Conservation (phyloP, 2,888 invertebrate genomes). For the Candidula unifasciata region DNA sequence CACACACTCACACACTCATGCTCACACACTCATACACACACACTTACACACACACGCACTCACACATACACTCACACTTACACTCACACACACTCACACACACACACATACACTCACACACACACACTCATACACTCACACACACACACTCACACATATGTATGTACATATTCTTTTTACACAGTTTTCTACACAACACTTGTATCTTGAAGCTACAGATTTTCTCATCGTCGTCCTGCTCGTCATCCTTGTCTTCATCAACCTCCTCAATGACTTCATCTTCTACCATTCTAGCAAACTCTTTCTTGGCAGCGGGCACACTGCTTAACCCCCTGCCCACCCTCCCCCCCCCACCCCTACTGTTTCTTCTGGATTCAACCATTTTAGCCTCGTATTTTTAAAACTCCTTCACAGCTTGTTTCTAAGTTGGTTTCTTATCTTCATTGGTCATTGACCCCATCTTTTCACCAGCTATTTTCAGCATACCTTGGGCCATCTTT, state of each 20-base stretch:
- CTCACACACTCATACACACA: no score
- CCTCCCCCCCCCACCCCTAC: slow-evolving; percentile 50
- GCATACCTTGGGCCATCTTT: slow-evolving; percentile 66
- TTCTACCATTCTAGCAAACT: slow-evolving; percentile 59
- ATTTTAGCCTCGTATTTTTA: slow-evolving; percentile 74
- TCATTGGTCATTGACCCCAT: slow-evolving; percentile 70
- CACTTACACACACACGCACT: no score
- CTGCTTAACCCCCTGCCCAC: no score
- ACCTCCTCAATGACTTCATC: slow-evolving; percentile 61
- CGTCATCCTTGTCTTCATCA: slow-evolving; percentile 61
- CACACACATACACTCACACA: no score
- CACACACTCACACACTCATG: no score
- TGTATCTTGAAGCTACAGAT: neutral
- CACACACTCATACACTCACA: no score
- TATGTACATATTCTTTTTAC: neutral
- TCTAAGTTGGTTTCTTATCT: slow-evolving; percentile 72
- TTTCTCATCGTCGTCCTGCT: slow-evolving; percentile 62
- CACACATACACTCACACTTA: no score
- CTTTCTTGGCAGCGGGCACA: slow-evolving; percentile 55
- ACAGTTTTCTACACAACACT: slow-evolving; percentile 30
- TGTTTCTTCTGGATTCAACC: slow-evolving; percentile 66
- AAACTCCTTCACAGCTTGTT: slow-evolving; percentile 67
- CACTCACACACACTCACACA: no score
- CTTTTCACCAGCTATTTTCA: slow-evolving; percentile 73
- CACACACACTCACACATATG: no score